Conservation (phyloP, 2,888 invertebrate species). For the Diadegma fenestrale region DNA sequence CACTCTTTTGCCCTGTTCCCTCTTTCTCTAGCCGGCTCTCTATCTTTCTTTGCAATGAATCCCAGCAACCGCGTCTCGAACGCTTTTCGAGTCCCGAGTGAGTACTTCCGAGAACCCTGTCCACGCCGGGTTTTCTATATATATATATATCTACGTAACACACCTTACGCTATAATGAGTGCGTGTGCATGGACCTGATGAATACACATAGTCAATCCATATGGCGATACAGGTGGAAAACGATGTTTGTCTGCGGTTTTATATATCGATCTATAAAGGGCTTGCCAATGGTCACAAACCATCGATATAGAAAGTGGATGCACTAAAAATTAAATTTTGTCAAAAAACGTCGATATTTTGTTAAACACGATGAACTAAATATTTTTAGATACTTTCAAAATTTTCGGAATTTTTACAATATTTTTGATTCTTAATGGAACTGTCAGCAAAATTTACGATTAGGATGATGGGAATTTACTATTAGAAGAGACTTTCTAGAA, state of each 20-base stretch:
- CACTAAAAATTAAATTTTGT: too few species aligned
- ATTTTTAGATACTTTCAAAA: too few species aligned
- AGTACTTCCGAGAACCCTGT: slow-evolving; percentile 64
- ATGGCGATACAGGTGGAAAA: slow-evolving; percentile 57
- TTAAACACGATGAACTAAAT: too few species aligned
- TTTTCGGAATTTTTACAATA: too few species aligned
- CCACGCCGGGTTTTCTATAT: slow-evolving; percentile 60
- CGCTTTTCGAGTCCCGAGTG: slow-evolving; percentile 43
- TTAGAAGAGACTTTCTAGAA: too few species aligned
- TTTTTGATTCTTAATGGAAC: too few species aligned
- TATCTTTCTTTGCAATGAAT: slow-evolving; percentile 59
- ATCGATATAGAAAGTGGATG: not conserved
- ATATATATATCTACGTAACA: slow-evolving; percentile 51
- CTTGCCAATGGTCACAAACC: not conserved
- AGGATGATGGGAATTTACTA: too few species aligned
- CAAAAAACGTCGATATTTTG: too few species aligned
- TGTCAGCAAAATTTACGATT: too few species aligned
- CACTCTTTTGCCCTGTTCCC: slow-evolving; percentile 25
- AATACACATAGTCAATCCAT: slow-evolving; percentile 20
- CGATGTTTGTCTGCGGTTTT: slow-evolving; percentile 25
- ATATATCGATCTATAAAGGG: not conserved
- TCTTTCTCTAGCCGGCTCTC: slow-evolving; percentile 28
- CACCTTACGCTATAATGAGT: slow-evolving; percentile 31
- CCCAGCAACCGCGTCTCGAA: slow-evolving; percentile 59
- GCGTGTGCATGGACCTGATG: slow-evolving; percentile 18